These are phyloP conservation scores for Stratiomys singularior DNA, from an alignment of 2,888 invertebrate genomes.

Conservation along the genomic window DNA sequence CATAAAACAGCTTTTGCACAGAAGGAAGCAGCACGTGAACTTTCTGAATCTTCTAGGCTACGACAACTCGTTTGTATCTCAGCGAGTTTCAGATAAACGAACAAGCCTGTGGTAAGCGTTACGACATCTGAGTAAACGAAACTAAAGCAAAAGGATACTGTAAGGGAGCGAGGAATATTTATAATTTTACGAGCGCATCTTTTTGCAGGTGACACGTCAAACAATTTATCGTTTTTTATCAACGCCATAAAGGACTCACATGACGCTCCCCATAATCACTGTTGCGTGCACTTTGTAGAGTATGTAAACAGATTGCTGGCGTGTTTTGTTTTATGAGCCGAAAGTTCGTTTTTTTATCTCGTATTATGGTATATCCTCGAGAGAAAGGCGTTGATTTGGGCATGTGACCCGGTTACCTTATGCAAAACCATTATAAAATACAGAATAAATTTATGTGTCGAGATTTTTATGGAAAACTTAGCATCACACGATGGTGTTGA, in stretches of 20 bases:
- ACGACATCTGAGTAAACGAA: not conserved
- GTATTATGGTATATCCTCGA: not conserved
- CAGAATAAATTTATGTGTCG: too few species aligned
- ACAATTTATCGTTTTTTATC: conserved; percentile 4
- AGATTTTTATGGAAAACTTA: too few species aligned
- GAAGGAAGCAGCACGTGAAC: conserved; percentile 5
- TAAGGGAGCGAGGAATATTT: not conserved
- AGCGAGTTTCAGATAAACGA: not conserved
- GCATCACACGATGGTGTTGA: too few species aligned
- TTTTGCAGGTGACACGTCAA: not conserved
- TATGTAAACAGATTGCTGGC: not conserved
- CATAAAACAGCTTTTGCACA: not conserved
- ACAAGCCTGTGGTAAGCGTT: not conserved
- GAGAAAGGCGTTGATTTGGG: not conserved
- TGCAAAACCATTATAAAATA: too few species aligned
- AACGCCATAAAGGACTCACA: conserved; percentile 22
- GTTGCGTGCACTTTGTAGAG: not conserved
- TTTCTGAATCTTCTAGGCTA: not conserved
- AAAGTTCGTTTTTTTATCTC: too few species aligned
- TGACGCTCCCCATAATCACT: not conserved
- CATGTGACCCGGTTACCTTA: not conserved
- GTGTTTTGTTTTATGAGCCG: not conserved
- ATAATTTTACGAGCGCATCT: not conserved
- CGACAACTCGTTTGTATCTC: not conserved
- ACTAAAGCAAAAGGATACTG: not conserved